Percentiles rank a stretch among this genome's conserved stretches.
These are phyloP conservation scores for Sparidentex hasta DNA, from an alignment of 2,797 vertebrate species.

Conservation along the genomic window DNA sequence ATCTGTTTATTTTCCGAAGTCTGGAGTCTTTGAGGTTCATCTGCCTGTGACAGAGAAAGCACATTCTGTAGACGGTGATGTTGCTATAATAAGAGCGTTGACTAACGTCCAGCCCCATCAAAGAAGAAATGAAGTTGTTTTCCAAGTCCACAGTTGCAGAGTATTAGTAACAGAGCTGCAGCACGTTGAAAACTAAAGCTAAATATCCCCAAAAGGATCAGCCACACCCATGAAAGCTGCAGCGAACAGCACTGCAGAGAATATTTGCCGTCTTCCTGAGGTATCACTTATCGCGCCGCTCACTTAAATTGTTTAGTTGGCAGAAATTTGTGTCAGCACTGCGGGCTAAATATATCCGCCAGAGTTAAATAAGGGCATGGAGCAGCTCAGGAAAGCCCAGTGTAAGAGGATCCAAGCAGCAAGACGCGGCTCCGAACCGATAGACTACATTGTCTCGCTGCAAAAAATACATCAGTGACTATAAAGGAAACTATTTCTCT, in stretches of 20 bases:
- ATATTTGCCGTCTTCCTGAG: conserved; percentile 66
- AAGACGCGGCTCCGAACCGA: conserved; percentile 76
- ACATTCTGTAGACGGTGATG: conserved; percentile 30
- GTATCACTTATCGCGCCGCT: conserved; percentile 80
- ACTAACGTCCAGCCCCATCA: conserved; percentile 2
- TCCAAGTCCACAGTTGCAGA: conserved; percentile 5
- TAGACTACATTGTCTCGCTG: conserved; percentile 85
- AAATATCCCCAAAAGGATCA: conserved; percentile 37
- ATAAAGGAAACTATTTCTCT: conserved; percentile 86
- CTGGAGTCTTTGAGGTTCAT: conserved; percentile 44
- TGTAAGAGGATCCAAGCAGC: conserved; percentile 82
- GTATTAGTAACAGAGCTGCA: conserved; percentile 13
- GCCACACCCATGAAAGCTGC: conserved; percentile 47
- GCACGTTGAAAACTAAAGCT: conserved; percentile 26
- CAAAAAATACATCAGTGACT: conserved; percentile 86
- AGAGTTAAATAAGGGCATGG: conserved; percentile 89
- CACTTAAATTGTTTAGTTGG: conserved; percentile 85
- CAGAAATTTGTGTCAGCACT: conserved; percentile 84
- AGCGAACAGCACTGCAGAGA: conserved; percentile 40
- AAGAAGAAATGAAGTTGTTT: conserved; percentile 23
- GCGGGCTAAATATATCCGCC: conserved; percentile 85
- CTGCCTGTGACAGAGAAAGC: conserved; percentile 52
- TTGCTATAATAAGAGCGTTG: conserved; percentile 33
- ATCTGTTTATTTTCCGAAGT: conserved; percentile 54
- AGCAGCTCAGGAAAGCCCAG: conserved; percentile 85